Evolutionary conservation across 2,797 vertebrate species (phyloP), one percentile per base, ranked within the genome.

Genomic region (Antrozous pallidus): DNA sequence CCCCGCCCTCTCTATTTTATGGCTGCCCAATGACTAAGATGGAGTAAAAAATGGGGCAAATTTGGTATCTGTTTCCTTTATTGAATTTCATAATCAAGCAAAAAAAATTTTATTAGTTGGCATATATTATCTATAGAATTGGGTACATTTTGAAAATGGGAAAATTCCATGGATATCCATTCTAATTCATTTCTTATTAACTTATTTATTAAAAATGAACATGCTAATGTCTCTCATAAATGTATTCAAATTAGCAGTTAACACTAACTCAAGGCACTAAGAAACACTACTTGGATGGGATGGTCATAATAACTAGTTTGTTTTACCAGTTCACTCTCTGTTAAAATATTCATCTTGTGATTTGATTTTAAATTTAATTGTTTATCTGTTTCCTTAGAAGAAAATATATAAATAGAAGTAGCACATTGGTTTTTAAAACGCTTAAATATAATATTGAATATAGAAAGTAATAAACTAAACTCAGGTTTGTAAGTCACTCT

Each of bases 321-420:
- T 26, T 61, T 85, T 73, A 56, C 13, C 24, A 54, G 10, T 67
- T 65, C 0, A 22, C 7, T 65, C 5, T 16, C 65, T 79, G 17
- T 31, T 16, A 83, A 87, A 80, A 45, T 0, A 1, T 83, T 87
- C 22, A 20, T 13, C 18, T 81, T 77, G 7, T 84, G n/a, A 8
- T 89, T 94, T 88, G 7, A 33, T 65, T 96, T 89, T 82, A 58
- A 96, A 18, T 78, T 78, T 69, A 61, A 56, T 11, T 86, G 17
- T 36, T 74, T 82, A 81, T 6, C 5, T 49, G 28, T 87, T 91
- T 91, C 36, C n/a, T 56, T 89, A 36, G 36, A 91, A 58, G 42
- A 86, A 93, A 86, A 42, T 49, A 47, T 6, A 75, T 49, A 69
- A 38, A 8, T 17, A 47, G 42, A 93, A 56, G 65, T 45, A 45